phyloP scores from a whole-genome alignment of 2,113 vertebrate genomes.

The Misgurnus anguillicaudatus region DNA sequence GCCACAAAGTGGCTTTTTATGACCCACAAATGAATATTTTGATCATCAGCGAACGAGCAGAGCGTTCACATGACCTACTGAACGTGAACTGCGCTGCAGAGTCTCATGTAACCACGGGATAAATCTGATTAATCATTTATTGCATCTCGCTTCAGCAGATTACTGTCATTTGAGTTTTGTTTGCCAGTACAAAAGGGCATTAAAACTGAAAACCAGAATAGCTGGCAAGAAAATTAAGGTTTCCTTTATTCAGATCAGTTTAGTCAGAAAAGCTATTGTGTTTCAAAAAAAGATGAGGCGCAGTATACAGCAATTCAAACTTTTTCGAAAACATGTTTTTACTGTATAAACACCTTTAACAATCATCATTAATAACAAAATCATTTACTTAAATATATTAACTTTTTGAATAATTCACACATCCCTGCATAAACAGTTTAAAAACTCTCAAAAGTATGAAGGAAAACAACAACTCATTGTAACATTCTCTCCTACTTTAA shows the following conservation, averaged over 20 bases:
- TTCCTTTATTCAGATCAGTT: conserved; percentile 14
- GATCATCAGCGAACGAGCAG: background rate
- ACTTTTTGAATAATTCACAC: no score
- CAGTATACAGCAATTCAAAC: background rate
- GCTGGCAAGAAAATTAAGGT: background rate
- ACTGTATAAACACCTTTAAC: background rate
- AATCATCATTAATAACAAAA: no score
- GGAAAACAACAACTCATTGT: no score
- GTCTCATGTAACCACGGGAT: conserved; percentile 2
- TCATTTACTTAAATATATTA: no score
- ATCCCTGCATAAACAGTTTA: no score
- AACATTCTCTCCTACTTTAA: background rate
- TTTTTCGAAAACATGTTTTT: background rate
- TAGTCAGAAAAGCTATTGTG: background rate
- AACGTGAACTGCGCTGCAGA: background rate
- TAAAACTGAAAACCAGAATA: background rate
- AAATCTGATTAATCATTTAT: conserved; percentile 41
- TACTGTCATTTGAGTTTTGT: conserved; percentile 32
- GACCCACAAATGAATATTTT: background rate
- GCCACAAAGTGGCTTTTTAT: conserved; percentile 18
- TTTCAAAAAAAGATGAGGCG: background rate
- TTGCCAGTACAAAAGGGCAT: conserved; percentile 14
- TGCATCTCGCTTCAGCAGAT: conserved; percentile 32
- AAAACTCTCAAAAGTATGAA: background rate
- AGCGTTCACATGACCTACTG: background rate